phyloP scores from a whole-genome alignment of 2,113 vertebrate genomes.

The Saguinus imperator region DNA sequence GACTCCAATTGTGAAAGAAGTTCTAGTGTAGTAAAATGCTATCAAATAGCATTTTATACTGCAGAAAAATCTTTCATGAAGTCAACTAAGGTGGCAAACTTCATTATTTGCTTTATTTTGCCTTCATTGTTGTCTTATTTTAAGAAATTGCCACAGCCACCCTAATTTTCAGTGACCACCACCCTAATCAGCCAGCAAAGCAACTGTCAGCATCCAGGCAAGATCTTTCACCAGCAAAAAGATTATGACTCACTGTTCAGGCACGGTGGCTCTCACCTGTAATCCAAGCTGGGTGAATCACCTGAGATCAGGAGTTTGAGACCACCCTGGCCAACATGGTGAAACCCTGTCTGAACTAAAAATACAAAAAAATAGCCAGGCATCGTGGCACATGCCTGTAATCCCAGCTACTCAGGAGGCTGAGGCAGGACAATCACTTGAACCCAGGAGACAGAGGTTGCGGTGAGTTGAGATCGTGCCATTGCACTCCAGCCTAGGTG shows the following conservation, averaged over 20 bases:
- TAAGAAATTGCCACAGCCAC: not conserved
- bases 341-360: too few species aligned
- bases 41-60: not conserved
- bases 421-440: too few species aligned
- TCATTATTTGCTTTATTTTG: not conserved
- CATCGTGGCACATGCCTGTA: too few species aligned
- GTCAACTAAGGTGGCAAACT: not conserved
- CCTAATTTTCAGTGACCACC: not conserved
- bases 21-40: not conserved
- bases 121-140: not conserved
- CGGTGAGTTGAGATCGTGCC: too few species aligned
- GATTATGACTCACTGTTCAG: not conserved
- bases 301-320: too few species aligned
- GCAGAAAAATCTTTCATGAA: not conserved
- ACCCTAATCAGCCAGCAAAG: not conserved
- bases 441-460: too few species aligned
- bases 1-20: not conserved
- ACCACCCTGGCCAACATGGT: too few species aligned
- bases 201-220: not conserved
- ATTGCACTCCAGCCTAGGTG: too few species aligned
- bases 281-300: too few species aligned
- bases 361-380: too few species aligned
- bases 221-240: not conserved
- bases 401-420: too few species aligned
- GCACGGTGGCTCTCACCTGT: too few species aligned